Evolutionary conservation across 1,140 invertebrate species (phyloP).

Genomic region (Myzus persicae): DNA sequence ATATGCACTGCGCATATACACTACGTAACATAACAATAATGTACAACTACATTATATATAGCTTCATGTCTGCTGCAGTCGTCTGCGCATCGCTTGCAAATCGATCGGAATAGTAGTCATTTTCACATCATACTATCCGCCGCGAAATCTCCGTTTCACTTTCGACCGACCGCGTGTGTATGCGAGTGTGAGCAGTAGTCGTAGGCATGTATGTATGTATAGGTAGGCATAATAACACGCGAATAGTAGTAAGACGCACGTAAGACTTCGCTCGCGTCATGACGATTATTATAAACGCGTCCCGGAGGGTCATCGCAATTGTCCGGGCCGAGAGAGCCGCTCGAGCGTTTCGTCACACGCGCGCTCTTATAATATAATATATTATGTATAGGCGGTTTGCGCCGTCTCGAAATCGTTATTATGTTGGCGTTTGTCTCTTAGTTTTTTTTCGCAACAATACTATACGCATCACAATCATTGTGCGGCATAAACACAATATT

Average conservation of each 20-base stretch:
- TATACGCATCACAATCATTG: neutral
- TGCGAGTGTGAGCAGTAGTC: too few species aligned
- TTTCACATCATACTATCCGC: neutral
- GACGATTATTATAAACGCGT: slow-evolving; percentile 10
- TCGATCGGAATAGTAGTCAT: neutral
- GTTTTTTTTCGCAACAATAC: slow-evolving; percentile 34
- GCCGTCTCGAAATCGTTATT: too few species aligned
- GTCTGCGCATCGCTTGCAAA: neutral
- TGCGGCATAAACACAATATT: neutral
- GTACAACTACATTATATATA: too few species aligned
- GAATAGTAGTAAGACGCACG: neutral
- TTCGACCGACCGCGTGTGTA: neutral
- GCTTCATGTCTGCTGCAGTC: neutral
- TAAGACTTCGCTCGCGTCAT: neutral
- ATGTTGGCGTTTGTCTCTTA: neutral
- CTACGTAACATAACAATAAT: neutral
- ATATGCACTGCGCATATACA: too few species aligned
- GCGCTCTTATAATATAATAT: neutral
- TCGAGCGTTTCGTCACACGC: neutral
- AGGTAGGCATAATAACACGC: too few species aligned
- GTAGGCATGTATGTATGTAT: neutral
- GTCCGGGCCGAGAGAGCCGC: neutral
- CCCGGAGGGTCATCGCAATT: neutral
- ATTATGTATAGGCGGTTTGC: neutral
- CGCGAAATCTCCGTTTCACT: neutral